Conservation (phyloP, 2,888 invertebrate genomes). For the Aromia moschata region DNA sequence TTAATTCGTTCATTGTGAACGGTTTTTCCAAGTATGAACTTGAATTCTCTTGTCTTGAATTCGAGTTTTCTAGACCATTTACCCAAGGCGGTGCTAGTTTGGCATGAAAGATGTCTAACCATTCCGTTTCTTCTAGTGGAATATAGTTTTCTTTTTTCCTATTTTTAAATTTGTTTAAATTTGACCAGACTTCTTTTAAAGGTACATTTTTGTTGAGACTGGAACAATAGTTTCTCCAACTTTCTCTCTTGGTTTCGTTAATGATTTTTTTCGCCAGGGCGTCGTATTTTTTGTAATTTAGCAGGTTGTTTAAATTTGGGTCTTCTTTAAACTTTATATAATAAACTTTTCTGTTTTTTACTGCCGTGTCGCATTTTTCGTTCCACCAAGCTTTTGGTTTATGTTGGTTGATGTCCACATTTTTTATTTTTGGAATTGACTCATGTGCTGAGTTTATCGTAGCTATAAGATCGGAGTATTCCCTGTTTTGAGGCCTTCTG, state of each 20-base stretch:
- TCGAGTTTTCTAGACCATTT: too few relatives aligned
- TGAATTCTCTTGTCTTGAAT: too few relatives aligned
- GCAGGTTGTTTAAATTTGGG: background rate
- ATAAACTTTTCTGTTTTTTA: background rate
- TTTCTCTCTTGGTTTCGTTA: background rate
- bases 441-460: background rate
- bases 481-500: background rate
- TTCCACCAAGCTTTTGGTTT: background rate
- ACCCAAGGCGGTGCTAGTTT: too few relatives aligned
- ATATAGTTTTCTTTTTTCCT: slow-evolving; percentile 2
- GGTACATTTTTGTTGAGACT: background rate
- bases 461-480: background rate
- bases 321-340: background rate
- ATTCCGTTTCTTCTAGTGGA: background rate
- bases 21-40: background rate
- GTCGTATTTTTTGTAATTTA: background rate
- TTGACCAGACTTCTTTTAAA: slow-evolving; percentile 1
- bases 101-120: background rate
- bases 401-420: background rate
- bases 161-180: slow-evolving; percentile 5
- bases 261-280: slow-evolving; percentile 1
- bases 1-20: too few relatives aligned
- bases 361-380: background rate
- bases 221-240: background rate
- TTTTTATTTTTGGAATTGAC: background rate